These are phyloP conservation scores for Netelia melanura DNA, from an alignment of 2,888 invertebrate genomes.

Conservation along the genomic window DNA sequence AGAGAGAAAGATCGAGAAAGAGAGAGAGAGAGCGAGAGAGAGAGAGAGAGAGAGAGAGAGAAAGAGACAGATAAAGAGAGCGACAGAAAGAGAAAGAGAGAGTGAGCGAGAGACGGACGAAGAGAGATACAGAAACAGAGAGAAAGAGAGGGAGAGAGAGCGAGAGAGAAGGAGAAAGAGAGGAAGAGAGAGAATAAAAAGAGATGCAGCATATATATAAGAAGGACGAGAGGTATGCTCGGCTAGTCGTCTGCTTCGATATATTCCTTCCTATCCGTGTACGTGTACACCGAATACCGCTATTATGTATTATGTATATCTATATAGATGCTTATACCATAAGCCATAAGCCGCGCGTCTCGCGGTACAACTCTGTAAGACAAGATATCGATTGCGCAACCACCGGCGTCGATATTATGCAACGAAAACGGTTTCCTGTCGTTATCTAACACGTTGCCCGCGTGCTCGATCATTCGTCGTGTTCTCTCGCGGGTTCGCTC, in stretches of 20 bases:
- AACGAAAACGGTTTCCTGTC: constrained; percentile 79
- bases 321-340: constrained; percentile 16
- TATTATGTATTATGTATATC: constrained; percentile 12
- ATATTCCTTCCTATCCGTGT: neutral
- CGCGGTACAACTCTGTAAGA: constrained; percentile 51
- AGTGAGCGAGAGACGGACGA: too few species aligned
- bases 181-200: neutral
- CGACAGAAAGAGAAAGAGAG: too few species aligned
- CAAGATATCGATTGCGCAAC: constrained; percentile 79
- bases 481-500: constrained; percentile 61
- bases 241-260: neutral
- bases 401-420: constrained; percentile 77
- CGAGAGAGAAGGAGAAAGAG: constrained; percentile 6
- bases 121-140: neutral
- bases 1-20: neutral
- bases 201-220: neutral
- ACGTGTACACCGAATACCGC: constrained; percentile 9
- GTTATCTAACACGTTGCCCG: constrained; percentile 77
- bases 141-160: neutral
- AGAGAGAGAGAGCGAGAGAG: too few species aligned
- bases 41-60: too few species aligned
- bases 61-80: too few species aligned
- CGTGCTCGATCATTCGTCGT: constrained; percentile 59
- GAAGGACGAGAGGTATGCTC: too few species aligned
- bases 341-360: constrained; percentile 46